Evolutionary conservation across 2,797 vertebrate genomes (phyloP).

Genomic region (Pipistrellus pipistrellus): DNA sequence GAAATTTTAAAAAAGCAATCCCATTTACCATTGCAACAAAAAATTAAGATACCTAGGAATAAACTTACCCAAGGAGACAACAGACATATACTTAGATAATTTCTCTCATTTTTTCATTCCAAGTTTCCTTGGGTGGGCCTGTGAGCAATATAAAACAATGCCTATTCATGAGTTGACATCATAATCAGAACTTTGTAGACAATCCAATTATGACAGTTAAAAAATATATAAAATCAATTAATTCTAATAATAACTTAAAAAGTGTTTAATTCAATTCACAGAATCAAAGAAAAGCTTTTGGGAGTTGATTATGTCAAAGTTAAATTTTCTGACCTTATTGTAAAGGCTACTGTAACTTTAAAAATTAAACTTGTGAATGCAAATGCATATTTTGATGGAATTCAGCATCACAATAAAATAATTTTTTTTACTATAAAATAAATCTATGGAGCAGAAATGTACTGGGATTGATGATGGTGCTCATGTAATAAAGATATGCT

Average conservation of each 20-base stretch:
- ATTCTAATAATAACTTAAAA: neutral
- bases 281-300: neutral
- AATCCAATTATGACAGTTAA: neutral
- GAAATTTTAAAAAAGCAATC: too few species aligned
- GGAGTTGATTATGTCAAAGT: conserved; percentile 11
- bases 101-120: conserved; percentile 15
- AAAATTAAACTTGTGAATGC: neutral
- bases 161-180: neutral
- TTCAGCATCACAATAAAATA: neutral
- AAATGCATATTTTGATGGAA: neutral
- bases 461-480: neutral
- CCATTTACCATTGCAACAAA: too few species aligned
- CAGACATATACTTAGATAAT: neutral
- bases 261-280: conserved; percentile 16
- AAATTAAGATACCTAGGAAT: too few species aligned
- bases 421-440: conserved; percentile 27
- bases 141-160: neutral
- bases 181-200: neutral
- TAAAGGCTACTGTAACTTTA: neutral
- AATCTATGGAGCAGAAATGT: neutral
- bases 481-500: neutral
- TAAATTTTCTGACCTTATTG: neutral
- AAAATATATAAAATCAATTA: neutral
- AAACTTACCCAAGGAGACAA: too few species aligned
- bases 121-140: neutral